These are phyloP conservation scores for Tetragonula clypearis DNA, from an alignment of 1,140 invertebrate genomes.

Conservation along the genomic window DNA sequence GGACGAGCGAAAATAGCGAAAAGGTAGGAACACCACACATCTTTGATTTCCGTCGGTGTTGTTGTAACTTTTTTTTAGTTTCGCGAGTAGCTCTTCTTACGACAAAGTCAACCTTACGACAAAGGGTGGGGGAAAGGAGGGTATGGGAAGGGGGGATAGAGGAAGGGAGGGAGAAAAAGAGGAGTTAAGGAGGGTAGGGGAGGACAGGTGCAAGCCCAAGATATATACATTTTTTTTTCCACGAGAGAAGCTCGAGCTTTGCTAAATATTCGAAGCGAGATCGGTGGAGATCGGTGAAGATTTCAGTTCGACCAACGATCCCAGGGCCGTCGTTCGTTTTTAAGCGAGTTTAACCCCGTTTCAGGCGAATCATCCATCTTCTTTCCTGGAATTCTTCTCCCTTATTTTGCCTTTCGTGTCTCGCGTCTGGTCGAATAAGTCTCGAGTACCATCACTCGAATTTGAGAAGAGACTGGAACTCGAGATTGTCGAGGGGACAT, in stretches of 20 bases:
- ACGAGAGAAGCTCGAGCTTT: neutral
- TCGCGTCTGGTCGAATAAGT: neutral
- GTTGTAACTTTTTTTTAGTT: constrained; percentile 30
- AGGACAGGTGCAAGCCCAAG: too few relatives aligned
- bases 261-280: neutral
- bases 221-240: neutral
- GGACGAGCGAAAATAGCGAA: constrained; percentile 19
- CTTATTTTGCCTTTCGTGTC: neutral
- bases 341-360: constrained; percentile 3
- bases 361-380: constrained; percentile 16
- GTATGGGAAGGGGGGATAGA: neutral
- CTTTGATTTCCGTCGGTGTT: constrained; percentile 40
- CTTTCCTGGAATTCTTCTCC: neutral
- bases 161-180: too few relatives aligned
- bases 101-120: neutral
- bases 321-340: neutral
- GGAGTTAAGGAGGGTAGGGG: too few relatives aligned
- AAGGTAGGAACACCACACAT: constrained; percentile 48
- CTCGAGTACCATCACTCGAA: neutral
- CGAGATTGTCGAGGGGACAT: too few relatives aligned
- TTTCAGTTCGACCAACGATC: neutral
- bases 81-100: neutral
- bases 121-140: neutral
- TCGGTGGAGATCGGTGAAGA: neutral
- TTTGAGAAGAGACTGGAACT: neutral